A percentile compares a stretch with the other conserved stretches of the same genome.
These are phyloP conservation scores for Melanotaenia parkinsoni DNA, from an alignment of 2,797 vertebrate genomes.

Conservation along the genomic window DNA sequence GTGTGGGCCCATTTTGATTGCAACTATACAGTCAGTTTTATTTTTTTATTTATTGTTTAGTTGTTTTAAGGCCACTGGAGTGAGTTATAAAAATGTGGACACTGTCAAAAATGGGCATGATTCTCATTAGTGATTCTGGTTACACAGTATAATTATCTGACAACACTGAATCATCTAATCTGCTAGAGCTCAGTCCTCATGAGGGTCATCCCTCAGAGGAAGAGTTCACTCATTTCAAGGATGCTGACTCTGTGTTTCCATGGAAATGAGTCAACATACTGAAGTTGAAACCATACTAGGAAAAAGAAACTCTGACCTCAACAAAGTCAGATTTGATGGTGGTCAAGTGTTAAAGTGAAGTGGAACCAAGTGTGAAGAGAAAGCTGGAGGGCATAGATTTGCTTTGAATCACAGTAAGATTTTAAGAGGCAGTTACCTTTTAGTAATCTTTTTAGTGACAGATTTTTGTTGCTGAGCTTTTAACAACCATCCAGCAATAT, in stretches of 20 bases:
- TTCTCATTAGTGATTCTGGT: slow-evolving; percentile 14
- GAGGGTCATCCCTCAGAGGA: slow-evolving; percentile 43
- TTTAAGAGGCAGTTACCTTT: slow-evolving; percentile 16
- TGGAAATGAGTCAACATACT: slow-evolving; percentile 46
- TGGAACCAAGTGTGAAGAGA: slow-evolving; percentile 71
- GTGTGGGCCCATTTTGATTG: neutral
- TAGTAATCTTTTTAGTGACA: neutral
- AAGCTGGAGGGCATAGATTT: slow-evolving; percentile 10
- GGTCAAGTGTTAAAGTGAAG: slow-evolving; percentile 45
- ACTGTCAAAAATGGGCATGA: slow-evolving; percentile 6
- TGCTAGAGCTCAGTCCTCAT: slow-evolving; percentile 32
- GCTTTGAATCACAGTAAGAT: slow-evolving; percentile 7
- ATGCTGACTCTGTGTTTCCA: slow-evolving; percentile 58
- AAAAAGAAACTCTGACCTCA: slow-evolving; percentile 43
- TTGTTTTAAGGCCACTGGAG: neutral
- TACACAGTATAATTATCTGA: slow-evolving; percentile 34
- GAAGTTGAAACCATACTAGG: slow-evolving; percentile 71
- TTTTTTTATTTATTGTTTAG: neutral
- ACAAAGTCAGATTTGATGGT: slow-evolving; percentile 44
- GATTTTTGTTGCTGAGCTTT: neutral
- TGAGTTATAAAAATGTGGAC: neutral
- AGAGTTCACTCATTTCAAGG: slow-evolving; percentile 49
- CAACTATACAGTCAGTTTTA: neutral
- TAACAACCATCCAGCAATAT: neutral
- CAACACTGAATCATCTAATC: slow-evolving; percentile 64